Conservation (phyloP, 1,140 invertebrate genomes). For the Nephila pilipes region DNA sequence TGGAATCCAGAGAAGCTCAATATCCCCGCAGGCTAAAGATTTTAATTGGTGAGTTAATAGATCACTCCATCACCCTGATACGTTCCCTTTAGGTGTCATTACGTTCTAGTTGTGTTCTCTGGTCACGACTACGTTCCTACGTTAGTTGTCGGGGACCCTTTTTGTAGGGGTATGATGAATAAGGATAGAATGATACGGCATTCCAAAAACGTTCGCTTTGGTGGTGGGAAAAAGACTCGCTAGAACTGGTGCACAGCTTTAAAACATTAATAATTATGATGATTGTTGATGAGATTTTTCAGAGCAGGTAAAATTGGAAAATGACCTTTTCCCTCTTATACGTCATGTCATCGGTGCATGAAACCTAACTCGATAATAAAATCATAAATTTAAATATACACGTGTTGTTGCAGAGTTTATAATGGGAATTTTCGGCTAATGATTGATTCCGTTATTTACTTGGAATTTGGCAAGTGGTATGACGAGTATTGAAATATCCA, state of each 20-base stretch:
- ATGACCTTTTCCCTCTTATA: no score
- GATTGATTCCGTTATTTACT: no score
- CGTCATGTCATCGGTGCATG: no score
- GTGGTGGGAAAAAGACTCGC: neutral
- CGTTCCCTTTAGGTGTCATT: slow-evolving; percentile 32
- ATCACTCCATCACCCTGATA: slow-evolving; percentile 33
- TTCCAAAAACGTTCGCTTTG: neutral
- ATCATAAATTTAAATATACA: no score
- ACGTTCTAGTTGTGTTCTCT: neutral
- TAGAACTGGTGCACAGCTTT: neutral
- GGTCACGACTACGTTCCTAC: neutral
- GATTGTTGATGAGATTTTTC: neutral
- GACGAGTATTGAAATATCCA: no score
- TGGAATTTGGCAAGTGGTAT: no score
- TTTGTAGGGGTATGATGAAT: slow-evolving; percentile 31
- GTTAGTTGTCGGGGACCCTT: neutral
- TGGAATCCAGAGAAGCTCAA: neutral
- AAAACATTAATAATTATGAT: slow-evolving; percentile 30
- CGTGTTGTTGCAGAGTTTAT: no score
- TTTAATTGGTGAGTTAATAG: slow-evolving; percentile 60
- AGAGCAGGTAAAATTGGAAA: neutral
- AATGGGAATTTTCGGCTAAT: no score
- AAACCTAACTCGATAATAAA: no score
- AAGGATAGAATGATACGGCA: neutral
- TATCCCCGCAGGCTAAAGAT: neutral